These are phyloP conservation scores for Spisula subtruncata DNA, from an alignment of 2,888 invertebrate species.

Conservation along the genomic window DNA sequence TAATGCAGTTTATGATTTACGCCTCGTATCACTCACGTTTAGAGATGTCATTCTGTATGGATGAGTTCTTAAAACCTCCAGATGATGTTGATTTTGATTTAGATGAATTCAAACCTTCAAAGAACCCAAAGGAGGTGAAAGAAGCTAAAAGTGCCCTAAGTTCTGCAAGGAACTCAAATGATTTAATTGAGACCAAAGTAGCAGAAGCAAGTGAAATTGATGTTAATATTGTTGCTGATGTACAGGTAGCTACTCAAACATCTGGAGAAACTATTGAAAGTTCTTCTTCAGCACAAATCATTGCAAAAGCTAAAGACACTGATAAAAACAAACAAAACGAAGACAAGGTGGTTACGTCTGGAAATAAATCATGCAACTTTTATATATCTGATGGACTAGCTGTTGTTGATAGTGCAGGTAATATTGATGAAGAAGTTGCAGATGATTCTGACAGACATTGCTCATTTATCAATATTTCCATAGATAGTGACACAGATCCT, in stretches of 20 bases:
- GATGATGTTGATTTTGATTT: slow-evolving; percentile 69
- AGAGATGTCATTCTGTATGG: slow-evolving; percentile 96
- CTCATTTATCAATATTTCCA: not conserved
- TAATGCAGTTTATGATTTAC: slow-evolving; percentile 94
- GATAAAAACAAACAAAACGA: not conserved
- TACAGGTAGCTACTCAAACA: not conserved
- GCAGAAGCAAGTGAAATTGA: not conserved
- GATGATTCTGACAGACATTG: not conserved
- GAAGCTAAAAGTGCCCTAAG: slow-evolving; percentile 6
- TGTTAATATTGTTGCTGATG: not conserved
- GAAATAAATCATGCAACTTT: not conserved
- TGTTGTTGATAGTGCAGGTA: not conserved
- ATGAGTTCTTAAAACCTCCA: slow-evolving; percentile 94
- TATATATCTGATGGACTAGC: not conserved
- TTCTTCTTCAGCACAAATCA: not conserved
- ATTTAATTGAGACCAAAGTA: not conserved
- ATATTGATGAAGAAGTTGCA: not conserved
- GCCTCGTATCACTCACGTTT: slow-evolving; percentile 96
- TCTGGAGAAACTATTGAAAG: not conserved
- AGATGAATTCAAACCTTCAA: slow-evolving; percentile 26
- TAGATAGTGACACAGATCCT: not conserved
- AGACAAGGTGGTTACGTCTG: not conserved
- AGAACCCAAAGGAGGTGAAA: slow-evolving; percentile 33
- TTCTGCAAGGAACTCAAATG: slow-evolving; percentile 27
- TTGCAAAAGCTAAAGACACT: not conserved